Evolutionary conservation across 2,113 vertebrate genomes (phyloP).

Genomic region (Plecturocebus donacophilus): DNA sequence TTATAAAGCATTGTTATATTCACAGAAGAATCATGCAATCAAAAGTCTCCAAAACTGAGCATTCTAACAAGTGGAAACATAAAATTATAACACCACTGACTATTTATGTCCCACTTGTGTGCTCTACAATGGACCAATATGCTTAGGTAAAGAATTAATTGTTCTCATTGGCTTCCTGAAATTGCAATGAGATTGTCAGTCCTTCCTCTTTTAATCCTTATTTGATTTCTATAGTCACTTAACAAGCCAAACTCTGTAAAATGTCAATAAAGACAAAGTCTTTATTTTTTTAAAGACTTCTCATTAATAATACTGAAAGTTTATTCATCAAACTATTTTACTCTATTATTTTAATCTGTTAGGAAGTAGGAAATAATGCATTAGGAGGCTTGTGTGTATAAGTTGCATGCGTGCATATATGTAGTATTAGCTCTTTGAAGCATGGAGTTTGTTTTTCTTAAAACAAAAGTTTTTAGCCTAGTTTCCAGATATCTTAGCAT

Average conservation of each 20-base stretch:
- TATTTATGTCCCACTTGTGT: rapidly evolving
- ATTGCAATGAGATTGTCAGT: not conserved
- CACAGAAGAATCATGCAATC: not conserved
- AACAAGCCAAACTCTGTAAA: slow-evolving; percentile 3
- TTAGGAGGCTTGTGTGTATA: not conserved
- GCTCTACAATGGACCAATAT: not conserved
- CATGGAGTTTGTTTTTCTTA: slow-evolving; percentile 68
- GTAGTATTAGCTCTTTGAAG: slow-evolving; percentile 57
- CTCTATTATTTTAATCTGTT: slow-evolving; percentile 42
- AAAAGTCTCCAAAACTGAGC: not conserved
- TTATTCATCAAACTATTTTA: slow-evolving; percentile 14
- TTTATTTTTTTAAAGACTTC: slow-evolving; percentile 42
- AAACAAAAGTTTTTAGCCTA: slow-evolving; percentile 73
- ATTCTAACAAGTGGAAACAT: slow-evolving; percentile 26
- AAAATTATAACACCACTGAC: not conserved
- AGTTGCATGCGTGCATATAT: slow-evolving; percentile 12
- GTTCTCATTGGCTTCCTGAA: not conserved
- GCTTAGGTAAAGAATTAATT: not conserved
- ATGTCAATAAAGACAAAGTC: slow-evolving; percentile 40
- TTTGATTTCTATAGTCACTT: not conserved
- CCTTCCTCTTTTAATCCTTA: not conserved
- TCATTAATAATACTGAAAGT: slow-evolving; percentile 26
- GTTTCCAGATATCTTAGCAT: slow-evolving; percentile 68
- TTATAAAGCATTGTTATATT: not conserved
- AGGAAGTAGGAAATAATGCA: slow-evolving; percentile 22